Evolutionary conservation across 1,140 invertebrate genomes (phyloP).

Genomic region (Cepaea nemoralis): DNA sequence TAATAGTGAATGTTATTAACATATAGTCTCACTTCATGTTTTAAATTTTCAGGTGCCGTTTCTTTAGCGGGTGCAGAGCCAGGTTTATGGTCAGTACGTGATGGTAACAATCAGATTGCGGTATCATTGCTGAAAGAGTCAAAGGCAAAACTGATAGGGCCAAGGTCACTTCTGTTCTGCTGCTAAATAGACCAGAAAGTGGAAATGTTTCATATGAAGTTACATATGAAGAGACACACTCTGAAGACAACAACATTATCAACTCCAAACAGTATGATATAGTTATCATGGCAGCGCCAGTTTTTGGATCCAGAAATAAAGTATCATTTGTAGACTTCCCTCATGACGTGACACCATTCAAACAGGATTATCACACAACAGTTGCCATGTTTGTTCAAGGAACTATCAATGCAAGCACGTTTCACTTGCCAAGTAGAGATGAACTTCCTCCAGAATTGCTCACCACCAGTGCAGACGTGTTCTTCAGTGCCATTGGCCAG

Average conservation of each 20-base stretch:
- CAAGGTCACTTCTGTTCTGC: slow-evolving; percentile 63
- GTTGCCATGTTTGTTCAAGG: slow-evolving; percentile 77
- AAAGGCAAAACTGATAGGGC: slow-evolving; percentile 70
- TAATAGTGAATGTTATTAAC: no score
- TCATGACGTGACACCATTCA: slow-evolving; percentile 56
- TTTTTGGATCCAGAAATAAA: slow-evolving; percentile 70
- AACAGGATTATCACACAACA: slow-evolving; percentile 75
- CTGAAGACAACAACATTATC: slow-evolving; percentile 38
- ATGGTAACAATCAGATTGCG: slow-evolving; percentile 77
- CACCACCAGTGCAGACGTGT: slow-evolving; percentile 71
- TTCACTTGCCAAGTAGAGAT: slow-evolving; percentile 69
- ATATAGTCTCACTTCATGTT: no score
- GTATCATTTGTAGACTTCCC: slow-evolving; percentile 72
- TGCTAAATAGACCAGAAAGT: slow-evolving; percentile 50
- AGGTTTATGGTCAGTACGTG: slow-evolving; percentile 77
- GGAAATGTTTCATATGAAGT: slow-evolving; percentile 52
- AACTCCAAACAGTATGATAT: slow-evolving; percentile 74
- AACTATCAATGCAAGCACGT: slow-evolving; percentile 72
- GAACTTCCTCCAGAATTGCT: slow-evolving; percentile 70
- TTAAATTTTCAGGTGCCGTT: slow-evolving; percentile 68
- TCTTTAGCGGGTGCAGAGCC: slow-evolving; percentile 75
- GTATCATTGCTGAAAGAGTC: slow-evolving; percentile 71
- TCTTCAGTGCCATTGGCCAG: slow-evolving; percentile 72
- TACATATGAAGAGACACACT: slow-evolving; percentile 43
- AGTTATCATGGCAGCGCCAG: slow-evolving; percentile 77